Conservation (phyloP, 1,140 invertebrate species). For the Lamellibrachia luymesi region DNA sequence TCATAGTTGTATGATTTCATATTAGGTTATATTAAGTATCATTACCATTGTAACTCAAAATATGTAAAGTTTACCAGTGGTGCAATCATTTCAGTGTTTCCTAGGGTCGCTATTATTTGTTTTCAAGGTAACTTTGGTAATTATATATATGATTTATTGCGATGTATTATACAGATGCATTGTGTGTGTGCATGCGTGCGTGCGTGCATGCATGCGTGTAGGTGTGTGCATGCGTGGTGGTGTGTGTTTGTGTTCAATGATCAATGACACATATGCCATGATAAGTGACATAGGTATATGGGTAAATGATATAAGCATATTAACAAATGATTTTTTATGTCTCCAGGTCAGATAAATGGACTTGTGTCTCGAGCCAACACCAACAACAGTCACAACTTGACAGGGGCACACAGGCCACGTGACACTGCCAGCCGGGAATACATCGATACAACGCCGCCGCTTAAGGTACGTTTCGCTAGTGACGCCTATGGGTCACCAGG, state of each 20-base stretch:
- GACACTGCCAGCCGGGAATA: background rate
- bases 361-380: background rate
- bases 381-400: background rate
- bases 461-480: background rate
- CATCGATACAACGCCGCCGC: background rate
- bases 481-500: background rate
- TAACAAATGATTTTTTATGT: background rate
- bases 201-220: no score
- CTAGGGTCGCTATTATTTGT: background rate
- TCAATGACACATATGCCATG: no score
- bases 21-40: no score
- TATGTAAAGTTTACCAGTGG: no score
- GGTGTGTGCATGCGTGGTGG: no score
- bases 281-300: no score
- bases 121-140: background rate
- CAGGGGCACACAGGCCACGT: background rate
- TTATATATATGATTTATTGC: background rate
- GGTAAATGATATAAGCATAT: no score
- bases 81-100: background rate
- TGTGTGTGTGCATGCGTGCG: background rate
- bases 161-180: background rate
- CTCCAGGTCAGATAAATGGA: background rate
- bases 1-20: no score
- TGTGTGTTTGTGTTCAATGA: no score
- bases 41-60: no score